Evolutionary conservation across 2,113 vertebrate genomes (phyloP), one percentile per base, ranked within the genome.

Genomic region (Anhinga anhinga): DNA sequence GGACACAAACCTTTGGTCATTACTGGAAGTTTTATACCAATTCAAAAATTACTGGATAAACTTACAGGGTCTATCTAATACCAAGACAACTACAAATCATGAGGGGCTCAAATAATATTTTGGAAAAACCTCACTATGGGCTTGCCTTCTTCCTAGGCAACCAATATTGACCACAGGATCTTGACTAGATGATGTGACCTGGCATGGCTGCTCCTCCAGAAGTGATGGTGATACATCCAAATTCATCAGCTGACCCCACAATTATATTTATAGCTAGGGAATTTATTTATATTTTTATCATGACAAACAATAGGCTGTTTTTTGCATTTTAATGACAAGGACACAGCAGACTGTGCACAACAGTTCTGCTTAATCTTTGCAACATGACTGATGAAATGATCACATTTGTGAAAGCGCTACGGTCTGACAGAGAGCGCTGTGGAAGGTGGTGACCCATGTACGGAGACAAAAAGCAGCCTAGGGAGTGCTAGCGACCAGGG

Each of bases 261-360:
- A 5, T 27, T 59, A 8, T 6, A 29, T 52, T 81, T 82, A 62
- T 10, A 66, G 19, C 11, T 44, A 81, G 15, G 36, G 27, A 44
- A 63, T 58, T 29, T 34, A 58, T 62, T 72, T 53, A 7, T 53
- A 5, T 40, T 77, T 65, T 26, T 84, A 88, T 49, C 69, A 66
- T 5, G 14, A 53, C 34, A 77, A 58, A 67, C 34, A 59, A 58
- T 5, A 4, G 27, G 49, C 9, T 5, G 1, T 29, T 77, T 12
- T 12, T 34, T 12, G 40, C 1, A 1, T 82, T 82, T 59, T 53
- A 27, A 65, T 29, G 23, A 56, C 16, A 45, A 47, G 50, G 25
- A 14, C 0, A 3, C 15, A 44, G 18, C 1, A 58, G 23, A 6
- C 15, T 12, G 7, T 2, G 34, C 30, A 52, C 16, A 42, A 30